Conservation (phyloP, 2,113 vertebrate species). For the Coptodon rendalli region DNA sequence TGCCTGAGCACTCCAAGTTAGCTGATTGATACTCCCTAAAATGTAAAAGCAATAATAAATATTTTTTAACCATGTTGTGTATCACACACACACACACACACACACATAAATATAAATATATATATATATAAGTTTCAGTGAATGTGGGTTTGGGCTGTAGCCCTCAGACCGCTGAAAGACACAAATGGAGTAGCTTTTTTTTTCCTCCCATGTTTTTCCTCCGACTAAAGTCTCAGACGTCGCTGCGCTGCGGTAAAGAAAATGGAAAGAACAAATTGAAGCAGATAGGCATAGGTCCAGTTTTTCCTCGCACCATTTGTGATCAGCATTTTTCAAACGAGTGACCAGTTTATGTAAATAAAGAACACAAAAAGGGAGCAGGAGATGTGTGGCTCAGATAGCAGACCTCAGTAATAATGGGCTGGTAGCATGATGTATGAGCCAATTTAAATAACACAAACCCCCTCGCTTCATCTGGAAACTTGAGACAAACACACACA, state of each 20-base stretch:
- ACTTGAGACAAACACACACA: slow-evolving; percentile 6
- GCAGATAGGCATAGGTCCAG: slow-evolving; percentile 54
- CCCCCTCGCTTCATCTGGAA: slow-evolving; percentile 33
- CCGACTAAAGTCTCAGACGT: neutral
- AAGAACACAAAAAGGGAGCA: slow-evolving; percentile 29
- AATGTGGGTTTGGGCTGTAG: neutral
- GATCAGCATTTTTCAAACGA: slow-evolving; percentile 34
- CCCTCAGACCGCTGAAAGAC: neutral
- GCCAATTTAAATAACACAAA: slow-evolving; percentile 57
- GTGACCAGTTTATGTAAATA: slow-evolving; percentile 70
- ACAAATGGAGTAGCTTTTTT: neutral
- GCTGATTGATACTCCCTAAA: neutral
- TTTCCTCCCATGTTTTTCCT: neutral
- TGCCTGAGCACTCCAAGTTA: neutral
- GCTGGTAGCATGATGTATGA: slow-evolving; percentile 46
- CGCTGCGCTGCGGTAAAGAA: neutral
- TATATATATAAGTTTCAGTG: neutral
- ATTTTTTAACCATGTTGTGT: neutral
- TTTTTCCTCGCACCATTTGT: slow-evolving; percentile 50
- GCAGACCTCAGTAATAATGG: slow-evolving; percentile 40
- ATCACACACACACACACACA: neutral
- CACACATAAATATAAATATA: accelerated
- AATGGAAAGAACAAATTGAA: slow-evolving; percentile 38
- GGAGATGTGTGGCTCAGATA: slow-evolving; percentile 59
- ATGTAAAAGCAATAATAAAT: neutral